Base-by-base conservation (phyloP, 2,797 vertebrate genomes). In the Octomys mimax region DNA sequence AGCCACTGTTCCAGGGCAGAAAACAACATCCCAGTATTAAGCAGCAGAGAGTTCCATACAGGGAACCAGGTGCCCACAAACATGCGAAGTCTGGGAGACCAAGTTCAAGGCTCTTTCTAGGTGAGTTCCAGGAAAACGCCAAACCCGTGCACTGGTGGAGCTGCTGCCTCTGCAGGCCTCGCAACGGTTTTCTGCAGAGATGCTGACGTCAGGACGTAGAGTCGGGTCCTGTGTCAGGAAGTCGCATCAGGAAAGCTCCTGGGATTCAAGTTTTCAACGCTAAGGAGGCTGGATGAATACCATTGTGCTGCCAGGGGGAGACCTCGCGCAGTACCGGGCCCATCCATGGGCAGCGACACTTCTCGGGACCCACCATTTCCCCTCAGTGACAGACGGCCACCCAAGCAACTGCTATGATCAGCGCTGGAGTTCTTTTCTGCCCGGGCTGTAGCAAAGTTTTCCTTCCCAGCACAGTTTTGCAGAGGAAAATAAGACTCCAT, bases 101-200 rank as follows among this genome's bases (percentile, higher is more conserved):
- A n/a, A 57, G 5, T 75, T 85, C 24, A 64, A 73, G 61, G 22
- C 28, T 54, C 57, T 1, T 14, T 21, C 13, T 31, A 18, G 9
- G 78, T 10, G 49, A 75, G 22, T 62, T 85, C 49, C 26, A 39
- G 39, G 22, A 1, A 28, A 39, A 73, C 22, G 22, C 2, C 6
- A 39, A 26, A 31, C 5, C 6, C 12, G 2, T 33, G 24, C 42
- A 28, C 62, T 59, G 70, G 52, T 21, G 26, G 8, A 14, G 26
- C 57, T 66, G 3, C 18, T 13, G n/a, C 0, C 21, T 42, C 14
- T 0, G 0, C 11, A 46, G 46, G 31, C 1, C 22, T 13, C 7
- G 7, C 26, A 18, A 1, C 0, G 36, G 4, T 62, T 33, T 28
- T 18, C 46, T 13, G 19, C n/a, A 84, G 87, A 62, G 11, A 59